Evolutionary conservation across 2,888 invertebrate species (phyloP).

Genomic region (Barypeithes pellucidus): DNA sequence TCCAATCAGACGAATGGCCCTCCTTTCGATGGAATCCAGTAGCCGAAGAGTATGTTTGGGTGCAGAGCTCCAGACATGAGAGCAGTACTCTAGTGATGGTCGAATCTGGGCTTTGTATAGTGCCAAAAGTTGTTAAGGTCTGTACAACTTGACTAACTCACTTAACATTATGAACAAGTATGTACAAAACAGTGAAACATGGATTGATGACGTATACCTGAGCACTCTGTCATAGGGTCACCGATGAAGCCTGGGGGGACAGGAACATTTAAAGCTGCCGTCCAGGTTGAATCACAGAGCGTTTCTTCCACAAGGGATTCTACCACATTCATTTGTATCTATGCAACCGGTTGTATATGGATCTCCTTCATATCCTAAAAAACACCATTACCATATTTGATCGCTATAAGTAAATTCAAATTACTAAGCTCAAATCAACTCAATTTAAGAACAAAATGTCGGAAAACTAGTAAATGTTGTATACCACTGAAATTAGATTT

Average conservation of each 20-base stretch:
- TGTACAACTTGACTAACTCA: constrained; percentile 42
- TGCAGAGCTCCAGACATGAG: too few species aligned
- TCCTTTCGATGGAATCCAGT: too few species aligned
- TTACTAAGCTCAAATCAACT: too few species aligned
- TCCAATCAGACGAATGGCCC: too few species aligned
- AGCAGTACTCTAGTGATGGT: too few species aligned
- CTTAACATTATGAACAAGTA: constrained; percentile 53
- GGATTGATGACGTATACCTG: constrained; percentile 73
- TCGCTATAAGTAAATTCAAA: too few species aligned
- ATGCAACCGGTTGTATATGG: constrained; percentile 81
- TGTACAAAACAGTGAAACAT: constrained; percentile 54
- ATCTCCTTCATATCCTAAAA: constrained; percentile 80
- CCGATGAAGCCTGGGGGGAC: constrained; percentile 89
- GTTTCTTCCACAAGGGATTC: constrained; percentile 81
- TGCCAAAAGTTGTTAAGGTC: too few species aligned
- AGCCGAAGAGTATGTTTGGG: too few species aligned
- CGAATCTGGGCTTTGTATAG: too few species aligned
- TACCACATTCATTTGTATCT: constrained; percentile 84
- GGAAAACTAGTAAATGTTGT: too few species aligned
- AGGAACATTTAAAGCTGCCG: constrained; percentile 86
- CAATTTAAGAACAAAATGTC: too few species aligned
- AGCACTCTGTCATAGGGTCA: constrained; percentile 83
- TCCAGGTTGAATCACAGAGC: constrained; percentile 86
- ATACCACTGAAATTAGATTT: too few species aligned
- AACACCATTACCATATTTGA: not conserved